Evolutionary conservation across 2,888 invertebrate species (phyloP), one percentile per base, ranked within the genome.

Genomic region (Nesidiocoris tenuis): DNA sequence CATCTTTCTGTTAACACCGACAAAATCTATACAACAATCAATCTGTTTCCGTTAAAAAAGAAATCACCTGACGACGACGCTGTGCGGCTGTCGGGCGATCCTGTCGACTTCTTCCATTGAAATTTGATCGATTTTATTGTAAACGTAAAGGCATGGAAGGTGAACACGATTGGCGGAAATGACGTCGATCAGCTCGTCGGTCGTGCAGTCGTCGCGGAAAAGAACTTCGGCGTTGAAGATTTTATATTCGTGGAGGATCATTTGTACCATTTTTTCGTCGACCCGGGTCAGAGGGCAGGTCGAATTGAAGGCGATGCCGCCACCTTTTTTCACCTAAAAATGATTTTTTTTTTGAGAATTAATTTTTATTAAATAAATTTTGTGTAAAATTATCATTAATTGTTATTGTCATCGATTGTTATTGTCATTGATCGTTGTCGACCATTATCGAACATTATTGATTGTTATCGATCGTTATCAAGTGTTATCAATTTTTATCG

Each of bases 111-210:
- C 98, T 85, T 99, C 98, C 80, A 99, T 96, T 68, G 98, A 95
- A 82, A 99, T 95, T 87, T 99, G 98, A 89, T 99, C 99, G 81
- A 99, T 96, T 88, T 99, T 99, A 86, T 99, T 99, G 86, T 98
- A 99, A 74, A 98, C 96, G 86, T 98, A 99, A 74, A 99, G 85
- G 84, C 99, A 99, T 72, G 98, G 96, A 83, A 99, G 87, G 85
- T 98, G 98, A 25, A 95, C 94, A 79, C 98, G 89, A 86, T 96
- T 98, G 9, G 94, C 97, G 68, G 94, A 91, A 80, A 99, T 96
- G 71, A 99, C 97, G 86, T 99, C 99, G 80, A 99, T 98, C 82
- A 99, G 88, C 82, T 99, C 98, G 84, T 99, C 99, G 0, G 95
- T 90, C 0, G 91, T 91, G 83, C 93, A 94, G 84, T 99, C 98